Evolutionary conservation across 2,113 vertebrate species (phyloP), one percentile per base, ranked within the genome.

Genomic region (Corydoras sp.): DNA sequence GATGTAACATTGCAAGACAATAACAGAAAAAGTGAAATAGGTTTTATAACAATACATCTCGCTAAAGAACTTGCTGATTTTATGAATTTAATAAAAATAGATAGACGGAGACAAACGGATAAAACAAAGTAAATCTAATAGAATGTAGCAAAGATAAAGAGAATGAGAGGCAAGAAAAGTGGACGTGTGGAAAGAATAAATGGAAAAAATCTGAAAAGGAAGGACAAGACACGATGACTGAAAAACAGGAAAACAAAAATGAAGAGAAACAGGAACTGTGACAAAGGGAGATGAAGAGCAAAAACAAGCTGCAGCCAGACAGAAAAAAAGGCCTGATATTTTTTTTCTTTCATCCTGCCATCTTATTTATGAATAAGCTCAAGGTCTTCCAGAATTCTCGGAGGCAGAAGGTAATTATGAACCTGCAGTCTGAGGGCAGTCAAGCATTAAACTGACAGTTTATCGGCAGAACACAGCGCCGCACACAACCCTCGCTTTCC

Each of bases 341-440:
- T 43, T 43, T 43, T 43, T 43, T 43, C 35, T 43, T 43, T 43
- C 35, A 43, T 43, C 35, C 35, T 43, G 35, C 35, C 35, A 5
- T 4, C 4, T 53, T 76, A 63, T 67, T 3, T 3, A 43, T 68
- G 5, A 62, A 58, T 63, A 12, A 58, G 74, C 49, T 48, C 30
- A 63, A 61, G 31, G 69, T 68, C 54, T 61, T 50, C 7, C 54
- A 55, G 64, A 68, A 56, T 69, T 51, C 59, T 24, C 67, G 30
- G 58, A 59, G 53, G 62, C 51, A 12, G 9, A 3, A 66, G 65
- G 58, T 15, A 68, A 61, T 72, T 75, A 54, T 62, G 60, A n/a
- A 35, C 31, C 74, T 53, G 55, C 65, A 58, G 65, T 69, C 59
- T 31, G 50, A 68, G 55, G 53, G 32, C 65, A 73, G 74, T 65